Evolutionary conservation across 2,888 invertebrate species (phyloP), one percentile per base, ranked within the genome.

Genomic region (Polyommatus icarus): DNA sequence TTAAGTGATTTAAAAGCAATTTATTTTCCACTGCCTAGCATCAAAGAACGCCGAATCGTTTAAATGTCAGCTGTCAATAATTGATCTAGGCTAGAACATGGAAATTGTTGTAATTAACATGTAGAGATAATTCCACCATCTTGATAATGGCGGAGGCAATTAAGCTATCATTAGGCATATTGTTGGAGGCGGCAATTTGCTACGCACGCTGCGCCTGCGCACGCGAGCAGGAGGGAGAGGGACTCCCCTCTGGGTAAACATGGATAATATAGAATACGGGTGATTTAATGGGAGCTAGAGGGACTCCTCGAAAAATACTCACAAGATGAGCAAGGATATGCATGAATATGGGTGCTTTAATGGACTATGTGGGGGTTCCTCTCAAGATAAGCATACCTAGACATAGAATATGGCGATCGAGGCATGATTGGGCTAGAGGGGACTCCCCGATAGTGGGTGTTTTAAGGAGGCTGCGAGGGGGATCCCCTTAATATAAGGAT

Each of bases 111-210:
- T 67, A 15, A 67, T 67, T 67, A 67, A 29, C 67, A 32, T 67
- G 29, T 32, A 18, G 29, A 24, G 24, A 29, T 32, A 29, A 67
- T 32, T 32, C 32, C 29, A 15, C 67, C 67, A 29, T 67, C 67
- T 67, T 18, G 24, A 61, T 61, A 24, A 67, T 67, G 24, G 29
- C 32, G 77, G 80, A 82, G 78, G 81, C 83, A 83, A 84, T 84
- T 84, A 84, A 83, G 82, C 82, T 83, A 84, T 83, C 84, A 84
- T 84, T 84, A 84, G 81, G 82, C 76, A 80, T 83, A 81, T 82
- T 81, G 82, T 81, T 79, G 81, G 79, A 81, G 80, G 79, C 80
- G 73, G 82, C 83, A 84, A 84, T 84, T 84, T 83, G 83, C 82
- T 79, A 82, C 83, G 83, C 82, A 80, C 79, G 80, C 78, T 72